These are phyloP conservation scores for Petrolisthes cinctipes DNA, from an alignment of 2,888 invertebrate genomes.

Conservation along the genomic window DNA sequence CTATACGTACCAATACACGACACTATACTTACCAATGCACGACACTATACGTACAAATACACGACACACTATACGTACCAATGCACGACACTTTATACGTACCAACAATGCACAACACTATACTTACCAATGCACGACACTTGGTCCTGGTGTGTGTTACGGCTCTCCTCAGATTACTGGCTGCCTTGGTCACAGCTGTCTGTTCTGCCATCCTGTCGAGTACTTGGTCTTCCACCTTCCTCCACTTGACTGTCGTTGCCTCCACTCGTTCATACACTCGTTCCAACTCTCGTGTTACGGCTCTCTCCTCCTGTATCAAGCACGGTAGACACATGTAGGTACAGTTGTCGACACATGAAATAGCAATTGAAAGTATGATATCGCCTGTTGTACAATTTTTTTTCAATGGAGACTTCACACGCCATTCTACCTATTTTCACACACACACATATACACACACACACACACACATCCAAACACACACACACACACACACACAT, in stretches of 20 bases:
- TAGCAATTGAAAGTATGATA: no score
- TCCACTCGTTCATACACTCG: slow-evolving; percentile 24
- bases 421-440: no score
- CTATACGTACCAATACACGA: slow-evolving; percentile 41
- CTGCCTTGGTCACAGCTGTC: slow-evolving; percentile 36
- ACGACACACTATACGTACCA: slow-evolving; percentile 6
- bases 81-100: no score
- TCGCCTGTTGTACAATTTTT: no score
- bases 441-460: no score
- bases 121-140: slow-evolving; percentile 47
- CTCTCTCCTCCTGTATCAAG: slow-evolving; percentile 19
- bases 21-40: background rate
- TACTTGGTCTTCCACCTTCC: slow-evolving; percentile 43
- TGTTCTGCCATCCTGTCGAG: slow-evolving; percentile 44
- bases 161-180: slow-evolving; percentile 26
- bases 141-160: slow-evolving; percentile 35
- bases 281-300: slow-evolving; percentile 10
- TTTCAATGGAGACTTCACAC: no score
- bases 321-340: no score
- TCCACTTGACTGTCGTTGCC: slow-evolving; percentile 28
- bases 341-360: no score
- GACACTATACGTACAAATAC: slow-evolving; percentile 20
- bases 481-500: no score
- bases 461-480: no score
- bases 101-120: no score